Evolutionary conservation across 1,140 invertebrate genomes (phyloP).

Genomic region (Zophobas atratus): DNA sequence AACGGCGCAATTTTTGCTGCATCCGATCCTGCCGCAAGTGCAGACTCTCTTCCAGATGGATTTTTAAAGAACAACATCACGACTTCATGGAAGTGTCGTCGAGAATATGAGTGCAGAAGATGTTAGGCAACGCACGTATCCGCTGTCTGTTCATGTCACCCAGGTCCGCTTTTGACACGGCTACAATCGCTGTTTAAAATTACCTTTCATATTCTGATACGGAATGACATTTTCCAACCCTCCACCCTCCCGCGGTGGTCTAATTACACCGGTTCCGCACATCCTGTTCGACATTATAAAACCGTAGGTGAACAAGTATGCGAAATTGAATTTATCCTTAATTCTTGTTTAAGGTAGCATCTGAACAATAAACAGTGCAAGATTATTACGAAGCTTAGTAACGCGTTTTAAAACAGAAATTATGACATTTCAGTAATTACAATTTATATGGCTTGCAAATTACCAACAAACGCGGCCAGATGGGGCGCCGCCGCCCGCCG

Average conservation of each 20-base stretch:
- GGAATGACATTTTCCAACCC: neutral
- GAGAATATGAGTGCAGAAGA: slow-evolving; percentile 32
- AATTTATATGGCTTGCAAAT: slow-evolving; percentile 49
- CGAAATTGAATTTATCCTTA: slow-evolving; percentile 41
- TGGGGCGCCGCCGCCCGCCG: neutral
- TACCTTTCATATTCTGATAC: slow-evolving; percentile 60
- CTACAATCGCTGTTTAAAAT: slow-evolving; percentile 59
- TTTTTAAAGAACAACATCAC: slow-evolving; percentile 18
- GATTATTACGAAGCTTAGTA: slow-evolving; percentile 19
- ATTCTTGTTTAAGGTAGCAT: slow-evolving; percentile 45
- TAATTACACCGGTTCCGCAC: neutral
- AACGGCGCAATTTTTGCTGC: too few relatives aligned
- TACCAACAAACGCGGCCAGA: slow-evolving; percentile 43
- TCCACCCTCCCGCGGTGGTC: neutral
- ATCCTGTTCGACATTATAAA: slow-evolving; percentile 11
- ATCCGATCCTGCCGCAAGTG: too few relatives aligned
- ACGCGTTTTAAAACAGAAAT: slow-evolving; percentile 43
- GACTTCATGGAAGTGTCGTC: slow-evolving; percentile 42
- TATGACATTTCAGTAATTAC: slow-evolving; percentile 49
- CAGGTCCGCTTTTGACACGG: slow-evolving; percentile 53
- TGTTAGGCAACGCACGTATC: slow-evolving; percentile 51
- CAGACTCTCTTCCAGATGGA: neutral
- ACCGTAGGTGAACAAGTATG: slow-evolving; percentile 44
- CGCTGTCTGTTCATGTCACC: slow-evolving; percentile 58
- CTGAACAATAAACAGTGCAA: slow-evolving; percentile 38